Conservation (phyloP, 2,888 invertebrate species). For the Hyposoter didymator region DNA sequence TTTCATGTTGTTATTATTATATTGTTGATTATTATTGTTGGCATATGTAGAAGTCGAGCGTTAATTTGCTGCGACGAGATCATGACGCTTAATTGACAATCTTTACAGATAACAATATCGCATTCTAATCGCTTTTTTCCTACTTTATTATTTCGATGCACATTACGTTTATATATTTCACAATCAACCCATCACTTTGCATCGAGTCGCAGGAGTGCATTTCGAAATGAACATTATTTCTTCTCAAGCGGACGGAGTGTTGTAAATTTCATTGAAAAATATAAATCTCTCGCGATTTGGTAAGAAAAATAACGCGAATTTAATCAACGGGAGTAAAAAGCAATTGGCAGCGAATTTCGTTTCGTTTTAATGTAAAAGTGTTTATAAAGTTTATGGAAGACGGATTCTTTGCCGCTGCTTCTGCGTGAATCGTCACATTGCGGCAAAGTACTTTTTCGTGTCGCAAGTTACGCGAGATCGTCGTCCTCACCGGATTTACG, state of each 20-base stretch:
- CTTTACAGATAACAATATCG: not conserved
- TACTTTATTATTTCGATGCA: not conserved
- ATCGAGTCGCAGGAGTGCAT: not conserved
- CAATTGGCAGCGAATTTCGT: not conserved
- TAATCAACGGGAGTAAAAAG: not conserved
- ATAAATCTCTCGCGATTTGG: not conserved
- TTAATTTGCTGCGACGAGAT: constrained; percentile 13
- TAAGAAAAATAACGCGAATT: not conserved
- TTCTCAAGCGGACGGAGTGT: not conserved
- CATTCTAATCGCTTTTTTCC: not conserved
- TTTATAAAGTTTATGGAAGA: not conserved
- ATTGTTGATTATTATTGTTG: not conserved
- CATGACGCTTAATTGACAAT: constrained; percentile 8
- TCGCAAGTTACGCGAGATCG: constrained; percentile 3
- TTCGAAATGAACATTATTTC: not conserved
- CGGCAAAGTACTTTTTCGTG: constrained; percentile 16
- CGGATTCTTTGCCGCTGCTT: not conserved
- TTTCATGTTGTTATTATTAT: not conserved
- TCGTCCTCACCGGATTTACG: constrained; percentile 13
- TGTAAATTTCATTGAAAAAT: not conserved
- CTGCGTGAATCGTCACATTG: not conserved
- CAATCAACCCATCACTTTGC: not conserved
- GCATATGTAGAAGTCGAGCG: not conserved
- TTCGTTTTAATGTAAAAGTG: not conserved
- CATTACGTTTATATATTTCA: not conserved